Evolutionary conservation across 2,113 vertebrate genomes (phyloP).

Genomic region (Mixornis gularis): DNA sequence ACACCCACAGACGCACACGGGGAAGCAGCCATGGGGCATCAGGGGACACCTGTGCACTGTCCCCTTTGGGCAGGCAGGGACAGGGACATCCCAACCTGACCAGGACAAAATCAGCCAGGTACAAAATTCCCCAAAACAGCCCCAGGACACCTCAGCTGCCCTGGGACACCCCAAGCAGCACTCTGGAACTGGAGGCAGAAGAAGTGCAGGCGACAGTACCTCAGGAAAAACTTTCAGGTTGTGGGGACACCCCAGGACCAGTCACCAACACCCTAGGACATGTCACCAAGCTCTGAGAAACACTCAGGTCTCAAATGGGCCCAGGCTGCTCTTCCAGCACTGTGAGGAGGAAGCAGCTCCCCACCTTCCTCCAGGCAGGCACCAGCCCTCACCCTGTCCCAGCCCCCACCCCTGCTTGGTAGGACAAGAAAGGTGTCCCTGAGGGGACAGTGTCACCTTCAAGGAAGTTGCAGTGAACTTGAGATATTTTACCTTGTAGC

Average conservation of each 20-base stretch:
- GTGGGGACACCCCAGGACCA: not conserved
- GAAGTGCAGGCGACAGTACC: not conserved
- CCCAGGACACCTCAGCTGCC: not conserved
- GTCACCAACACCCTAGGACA: not conserved
- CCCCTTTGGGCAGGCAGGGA: not conserved
- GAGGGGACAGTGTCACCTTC: not conserved
- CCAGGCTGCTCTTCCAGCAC: not conserved
- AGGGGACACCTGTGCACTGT: not conserved
- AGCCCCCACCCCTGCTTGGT: rapidly evolving
- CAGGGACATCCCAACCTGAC: not conserved
- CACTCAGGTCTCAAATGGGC: not conserved
- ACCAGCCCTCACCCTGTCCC: rapidly evolving
- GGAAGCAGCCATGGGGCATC: not conserved
- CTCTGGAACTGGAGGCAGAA: rapidly evolving
- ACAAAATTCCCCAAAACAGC: not conserved
- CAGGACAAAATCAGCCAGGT: not conserved
- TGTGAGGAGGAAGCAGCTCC: not conserved
- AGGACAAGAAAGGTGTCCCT: rapidly evolving
- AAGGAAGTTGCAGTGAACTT: not conserved
- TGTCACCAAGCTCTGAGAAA: not conserved
- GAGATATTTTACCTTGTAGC: not conserved
- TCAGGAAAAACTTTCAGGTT: rapidly evolving
- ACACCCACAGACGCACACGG: not conserved
- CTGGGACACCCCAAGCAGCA: not conserved
- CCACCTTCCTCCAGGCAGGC: not conserved